phyloP scores from a whole-genome alignment of 30 jellyfish, hydroid and myxozoan species.

The Turritopsis dohrnii region DNA sequence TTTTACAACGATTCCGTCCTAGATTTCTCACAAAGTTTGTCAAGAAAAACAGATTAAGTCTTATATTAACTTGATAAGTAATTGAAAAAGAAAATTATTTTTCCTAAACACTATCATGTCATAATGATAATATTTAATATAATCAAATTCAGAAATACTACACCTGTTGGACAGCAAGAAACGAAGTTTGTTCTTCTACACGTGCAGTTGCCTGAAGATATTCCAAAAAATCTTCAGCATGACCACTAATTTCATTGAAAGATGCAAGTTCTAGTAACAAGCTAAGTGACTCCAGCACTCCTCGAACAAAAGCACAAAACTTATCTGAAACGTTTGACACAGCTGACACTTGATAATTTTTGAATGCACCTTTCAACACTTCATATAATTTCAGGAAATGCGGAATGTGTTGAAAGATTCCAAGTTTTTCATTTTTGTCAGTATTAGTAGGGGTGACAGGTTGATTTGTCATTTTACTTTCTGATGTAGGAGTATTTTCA shows the following conservation, averaged over 20 bases:
- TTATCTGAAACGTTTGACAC: conserved; percentile 67
- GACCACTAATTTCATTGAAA: conserved; percentile 71
- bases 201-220: conserved; percentile 78
- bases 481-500: conserved; percentile 40
- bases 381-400: conserved; percentile 70
- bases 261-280: conserved; percentile 84
- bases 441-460: conserved; percentile 29
- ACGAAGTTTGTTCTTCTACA: conserved; percentile 70
- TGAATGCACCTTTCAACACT: conserved; percentile 73
- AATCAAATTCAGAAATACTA: not conserved
- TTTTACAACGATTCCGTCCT: no score
- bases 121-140: no score
- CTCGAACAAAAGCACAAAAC: conserved; percentile 59
- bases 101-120: no score
- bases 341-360: conserved; percentile 81
- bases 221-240: conserved; percentile 89
- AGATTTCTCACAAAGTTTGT: no score
- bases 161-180: conserved; percentile 93
- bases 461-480: conserved; percentile 38
- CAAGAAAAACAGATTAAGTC: no score
- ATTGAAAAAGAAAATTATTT: no score
- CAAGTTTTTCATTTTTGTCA: conserved; percentile 76
- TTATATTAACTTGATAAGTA: no score
- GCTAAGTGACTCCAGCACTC: conserved; percentile 74
- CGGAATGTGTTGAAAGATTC: conserved; percentile 61